Evolutionary conservation across 2,888 invertebrate species (phyloP).

Genomic region (Chrysomela aeneicollis): DNA sequence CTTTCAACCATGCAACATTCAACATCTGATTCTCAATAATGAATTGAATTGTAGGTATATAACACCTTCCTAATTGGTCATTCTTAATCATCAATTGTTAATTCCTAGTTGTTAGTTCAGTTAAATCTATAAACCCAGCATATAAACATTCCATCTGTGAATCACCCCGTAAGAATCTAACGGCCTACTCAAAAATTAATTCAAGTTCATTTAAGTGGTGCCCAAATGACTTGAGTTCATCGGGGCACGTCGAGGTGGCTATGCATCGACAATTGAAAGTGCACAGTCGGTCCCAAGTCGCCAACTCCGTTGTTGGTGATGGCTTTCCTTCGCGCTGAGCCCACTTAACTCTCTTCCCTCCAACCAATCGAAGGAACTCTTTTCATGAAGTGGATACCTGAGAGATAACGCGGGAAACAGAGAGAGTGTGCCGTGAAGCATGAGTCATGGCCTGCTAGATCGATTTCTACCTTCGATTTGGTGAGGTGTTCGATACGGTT

Average conservation of each 20-base stretch:
- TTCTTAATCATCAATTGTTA: no score
- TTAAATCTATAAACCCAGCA: no score
- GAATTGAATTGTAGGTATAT: no score
- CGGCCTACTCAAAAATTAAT: slow-evolving; percentile 43
- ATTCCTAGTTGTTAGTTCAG: no score
- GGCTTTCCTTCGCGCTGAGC: slow-evolving; percentile 13
- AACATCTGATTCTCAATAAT: no score
- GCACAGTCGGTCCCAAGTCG: slow-evolving; percentile 24
- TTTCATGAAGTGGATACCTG: slow-evolving; percentile 29
- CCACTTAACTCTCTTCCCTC: neutral
- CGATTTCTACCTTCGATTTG: slow-evolving; percentile 36
- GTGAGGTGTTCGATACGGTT: slow-evolving; percentile 23
- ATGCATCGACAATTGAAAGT: slow-evolving; percentile 8
- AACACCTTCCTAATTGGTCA: no score
- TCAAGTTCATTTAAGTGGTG: slow-evolving; percentile 49
- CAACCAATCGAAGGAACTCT: slow-evolving; percentile 22
- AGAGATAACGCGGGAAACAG: slow-evolving; percentile 35
- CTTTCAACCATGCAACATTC: no score
- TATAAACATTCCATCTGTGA: no score
- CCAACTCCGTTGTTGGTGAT: neutral
- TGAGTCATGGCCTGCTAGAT: slow-evolving; percentile 37
- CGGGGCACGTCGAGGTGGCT: slow-evolving; percentile 42
- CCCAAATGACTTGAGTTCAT: slow-evolving; percentile 44
- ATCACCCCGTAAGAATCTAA: slow-evolving; percentile 24
- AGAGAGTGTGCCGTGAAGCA: slow-evolving; percentile 21